Evolutionary conservation across 2,797 vertebrate genomes (phyloP).

Genomic region (Todus mexicanus): DNA sequence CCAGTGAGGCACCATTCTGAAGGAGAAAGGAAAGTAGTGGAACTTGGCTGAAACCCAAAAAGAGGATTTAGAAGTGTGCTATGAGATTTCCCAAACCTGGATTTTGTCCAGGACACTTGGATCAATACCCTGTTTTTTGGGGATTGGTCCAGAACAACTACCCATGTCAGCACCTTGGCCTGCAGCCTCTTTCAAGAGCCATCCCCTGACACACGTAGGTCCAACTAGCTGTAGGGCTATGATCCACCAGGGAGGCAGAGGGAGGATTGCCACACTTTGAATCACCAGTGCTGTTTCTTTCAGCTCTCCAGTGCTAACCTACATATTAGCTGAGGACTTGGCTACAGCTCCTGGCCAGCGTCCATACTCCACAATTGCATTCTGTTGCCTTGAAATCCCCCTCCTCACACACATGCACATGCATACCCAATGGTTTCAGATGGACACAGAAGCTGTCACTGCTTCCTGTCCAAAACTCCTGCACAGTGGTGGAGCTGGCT

Average conservation of each 20-base stretch:
- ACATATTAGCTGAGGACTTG: not conserved
- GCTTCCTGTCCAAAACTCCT: not conserved
- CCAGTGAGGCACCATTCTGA: not conserved
- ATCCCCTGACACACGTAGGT: not conserved
- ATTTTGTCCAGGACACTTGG: not conserved
- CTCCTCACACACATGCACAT: not conserved
- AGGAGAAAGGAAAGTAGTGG: not conserved
- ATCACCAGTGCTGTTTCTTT: not conserved
- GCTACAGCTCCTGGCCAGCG: not conserved
- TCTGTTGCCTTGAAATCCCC: not conserved
- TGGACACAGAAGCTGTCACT: not conserved
- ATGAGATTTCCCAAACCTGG: not conserved
- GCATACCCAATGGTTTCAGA: not conserved
- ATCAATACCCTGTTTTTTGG: not conserved
- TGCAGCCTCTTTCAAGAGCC: not conserved
- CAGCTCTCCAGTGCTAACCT: not conserved
- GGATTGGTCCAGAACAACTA: not conserved
- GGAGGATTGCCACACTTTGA: not conserved
- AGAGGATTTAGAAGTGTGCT: not conserved
- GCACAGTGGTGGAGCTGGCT: not conserved
- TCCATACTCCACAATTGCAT: not conserved
- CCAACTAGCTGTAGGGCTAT: accelerated
- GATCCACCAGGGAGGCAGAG: not conserved
- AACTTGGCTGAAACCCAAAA: not conserved
- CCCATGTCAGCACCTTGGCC: not conserved